Base-by-base conservation (phyloP, 2,113 vertebrate species). In the Pheucticus melanocephalus region DNA sequence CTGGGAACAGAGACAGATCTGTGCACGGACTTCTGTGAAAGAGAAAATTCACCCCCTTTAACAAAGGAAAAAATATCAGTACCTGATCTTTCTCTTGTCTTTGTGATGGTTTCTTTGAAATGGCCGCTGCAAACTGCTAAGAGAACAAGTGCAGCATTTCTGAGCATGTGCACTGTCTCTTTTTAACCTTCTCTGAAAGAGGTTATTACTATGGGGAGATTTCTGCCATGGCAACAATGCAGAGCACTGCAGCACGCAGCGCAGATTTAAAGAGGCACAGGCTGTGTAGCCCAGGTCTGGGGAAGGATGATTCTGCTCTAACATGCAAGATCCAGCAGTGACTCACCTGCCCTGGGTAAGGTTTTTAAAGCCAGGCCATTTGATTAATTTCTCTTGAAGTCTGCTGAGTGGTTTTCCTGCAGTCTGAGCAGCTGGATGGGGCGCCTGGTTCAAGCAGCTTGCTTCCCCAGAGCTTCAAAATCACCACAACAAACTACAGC, bases 221-320 rank as follows among this genome's bases (percentile, higher is more conserved):
- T 95, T 96, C 97, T 97, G 95, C 97, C 97, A 98, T 98, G 95
- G 97, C 97, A 98, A 98, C 97, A 94, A 85, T 86, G 94, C 94
- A 86, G 95, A 97, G 88, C 86, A 71, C 96, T 92, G 92, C 92
- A 94, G 92, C 95, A 88, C 63, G n/a, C 76, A 86, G 86, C 61
- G 35, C 79, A 70, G 92, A 93, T 94, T 94, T 95, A 94, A 96
- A 91, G 96, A 88, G 91, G 86, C 78, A 97, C 61, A 54, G 92
- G 54, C 94, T 80, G 24, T 42, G 81, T 33, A 78, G 83, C 63
- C 28, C 63, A 27, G 47, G n/a, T 75, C 77, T 70, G 48, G 45
- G 11, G 35, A 90, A 53, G 33, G 61, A 72, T 39, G 37, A 20
- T 76, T 77, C 40, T 73, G 44, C 86, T 78, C 78, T 80, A 66